Evolutionary conservation across 2,888 invertebrate species (phyloP), one percentile per base, ranked within the genome.

Genomic region (Orthosia cruda): DNA sequence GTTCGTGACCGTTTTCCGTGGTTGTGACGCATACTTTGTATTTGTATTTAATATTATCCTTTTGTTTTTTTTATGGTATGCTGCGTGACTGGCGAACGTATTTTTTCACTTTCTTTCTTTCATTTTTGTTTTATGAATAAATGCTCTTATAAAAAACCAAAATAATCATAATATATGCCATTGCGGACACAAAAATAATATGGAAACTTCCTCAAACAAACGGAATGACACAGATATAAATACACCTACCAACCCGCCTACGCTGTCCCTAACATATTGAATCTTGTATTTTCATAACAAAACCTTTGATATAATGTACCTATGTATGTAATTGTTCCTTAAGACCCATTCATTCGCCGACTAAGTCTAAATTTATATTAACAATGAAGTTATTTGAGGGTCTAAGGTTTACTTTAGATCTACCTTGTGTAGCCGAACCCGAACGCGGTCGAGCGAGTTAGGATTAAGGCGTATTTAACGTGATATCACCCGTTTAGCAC

Each of bases 321-420:
- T 23, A 55, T 26, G 50, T 50, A 45, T 20, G 15, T 79, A 83
- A 71, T 65, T 73, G 55, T 69, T 61, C 26, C 49, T 58, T 58
- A 77, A 64, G 50, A 67, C 23, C 55, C 26, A 49, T 55, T 32
- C 45, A 59, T 49, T 64, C 52, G 16, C 49, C 52, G 11, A 55
- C 16, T 54, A 58, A 65, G 57, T 64, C 54, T 58, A 40, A 40
- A 47, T 61, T 64, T 58, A 66, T 84, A 72, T 84, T 73, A 73
- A 83, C 81, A 81, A 83, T 73, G 49, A 63, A 81, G 71, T 74
- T 84, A 69, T 84, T 80, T 77, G 57, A 83, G 81, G 67, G 63
- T 61, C 59, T 63, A 62, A 55, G 85, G 85, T 81, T 77, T 83
- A 77, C 85, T 77, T 77, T 84, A 77, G 77, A 83, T 83, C 85